These are phyloP conservation scores for Columba guinea DNA, from an alignment of 2,797 vertebrate species.

Conservation along the genomic window DNA sequence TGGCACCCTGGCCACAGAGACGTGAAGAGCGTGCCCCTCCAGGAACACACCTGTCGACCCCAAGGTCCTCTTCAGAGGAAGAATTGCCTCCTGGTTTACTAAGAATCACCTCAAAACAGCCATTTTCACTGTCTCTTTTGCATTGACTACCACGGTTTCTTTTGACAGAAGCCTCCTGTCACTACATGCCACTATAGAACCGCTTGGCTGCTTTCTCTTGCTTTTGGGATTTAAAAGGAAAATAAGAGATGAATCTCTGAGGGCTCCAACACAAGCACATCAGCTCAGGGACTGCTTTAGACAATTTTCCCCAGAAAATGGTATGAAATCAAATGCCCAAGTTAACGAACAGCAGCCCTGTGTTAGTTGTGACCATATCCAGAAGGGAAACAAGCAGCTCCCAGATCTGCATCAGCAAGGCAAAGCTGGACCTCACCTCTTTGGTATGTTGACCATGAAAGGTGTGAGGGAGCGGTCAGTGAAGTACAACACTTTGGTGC, in stretches of 20 bases:
- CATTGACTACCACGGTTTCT: neutral
- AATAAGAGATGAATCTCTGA: neutral
- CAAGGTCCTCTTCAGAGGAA: neutral
- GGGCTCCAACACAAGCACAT: neutral
- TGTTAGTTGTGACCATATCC: neutral
- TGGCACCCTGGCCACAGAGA: neutral
- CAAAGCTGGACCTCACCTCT: constrained; percentile 83
- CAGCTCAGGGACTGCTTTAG: neutral
- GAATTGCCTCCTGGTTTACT: neutral
- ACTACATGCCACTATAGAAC: neutral
- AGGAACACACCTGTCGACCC: neutral
- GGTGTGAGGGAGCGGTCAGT: constrained; percentile 94
- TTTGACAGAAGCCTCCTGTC: neutral
- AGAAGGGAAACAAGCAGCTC: neutral
- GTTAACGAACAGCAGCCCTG: neutral
- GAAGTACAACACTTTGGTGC: constrained; percentile 98
- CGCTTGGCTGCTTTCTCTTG: neutral
- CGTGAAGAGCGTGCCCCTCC: neutral
- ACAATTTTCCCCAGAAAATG: neutral
- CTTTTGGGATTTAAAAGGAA: neutral
- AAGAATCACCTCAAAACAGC: neutral
- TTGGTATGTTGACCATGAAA: constrained; percentile 95
- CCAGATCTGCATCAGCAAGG: neutral
- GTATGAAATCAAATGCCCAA: neutral
- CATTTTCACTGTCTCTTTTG: neutral